A percentile compares a stretch with the other conserved stretches of the same genome.
Conservation (phyloP, 2,797 vertebrate genomes). For the Myioborus miniatus region DNA sequence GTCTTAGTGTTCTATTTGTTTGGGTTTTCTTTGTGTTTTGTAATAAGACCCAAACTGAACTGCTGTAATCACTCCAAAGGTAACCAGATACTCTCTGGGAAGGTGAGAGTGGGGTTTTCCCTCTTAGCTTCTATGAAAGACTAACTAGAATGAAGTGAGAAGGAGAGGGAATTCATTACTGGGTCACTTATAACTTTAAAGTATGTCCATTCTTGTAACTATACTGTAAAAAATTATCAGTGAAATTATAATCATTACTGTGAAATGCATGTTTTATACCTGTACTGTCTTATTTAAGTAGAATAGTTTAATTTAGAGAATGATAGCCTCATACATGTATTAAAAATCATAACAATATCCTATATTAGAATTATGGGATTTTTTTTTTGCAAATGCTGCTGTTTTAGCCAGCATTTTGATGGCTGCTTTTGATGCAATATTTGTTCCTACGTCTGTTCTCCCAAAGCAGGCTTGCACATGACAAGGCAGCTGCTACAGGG, state of each 20-base stretch:
- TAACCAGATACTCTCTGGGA: not conserved
- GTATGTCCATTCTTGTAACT: not conserved
- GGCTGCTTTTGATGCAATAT: not conserved
- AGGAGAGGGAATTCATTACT: not conserved
- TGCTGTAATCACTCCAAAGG: not conserved
- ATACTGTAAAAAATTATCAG: not conserved
- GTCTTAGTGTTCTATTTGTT: not conserved
- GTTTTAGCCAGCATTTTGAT: not conserved
- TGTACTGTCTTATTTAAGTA: not conserved
- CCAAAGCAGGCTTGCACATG: not conserved
- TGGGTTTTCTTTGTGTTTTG: not conserved
- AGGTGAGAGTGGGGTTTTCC: not conserved
- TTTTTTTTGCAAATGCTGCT: not conserved
- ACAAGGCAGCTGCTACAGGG: constrained; percentile 25
- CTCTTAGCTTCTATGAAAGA: not conserved
- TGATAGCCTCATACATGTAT: not conserved
- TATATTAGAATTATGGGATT: not conserved
- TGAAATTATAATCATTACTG: not conserved
- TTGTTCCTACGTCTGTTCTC: not conserved
- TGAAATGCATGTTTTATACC: not conserved
- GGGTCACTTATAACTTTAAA: not conserved
- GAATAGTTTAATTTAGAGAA: not conserved
- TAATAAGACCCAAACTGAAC: not conserved
- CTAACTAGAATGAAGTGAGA: not conserved
- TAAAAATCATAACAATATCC: not conserved